Base-by-base conservation (phyloP, 2,113 vertebrate species). In the Jacana jacana region DNA sequence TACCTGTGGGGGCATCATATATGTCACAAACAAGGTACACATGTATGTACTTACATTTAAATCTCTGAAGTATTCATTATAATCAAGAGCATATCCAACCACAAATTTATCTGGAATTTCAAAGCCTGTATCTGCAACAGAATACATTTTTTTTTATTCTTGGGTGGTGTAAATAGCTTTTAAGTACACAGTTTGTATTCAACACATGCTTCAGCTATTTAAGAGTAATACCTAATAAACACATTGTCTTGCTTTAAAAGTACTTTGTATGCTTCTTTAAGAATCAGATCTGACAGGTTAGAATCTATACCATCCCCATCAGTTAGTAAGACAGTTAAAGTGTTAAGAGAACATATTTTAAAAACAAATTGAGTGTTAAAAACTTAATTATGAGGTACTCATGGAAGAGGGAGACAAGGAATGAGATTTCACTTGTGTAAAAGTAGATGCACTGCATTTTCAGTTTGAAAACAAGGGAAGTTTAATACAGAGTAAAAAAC, bases 61-160 rank as follows among this genome's bases (percentile, higher is more conserved):
- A 96, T 99, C 98, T 88, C 98, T 97, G 97, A 99, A 99, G 96
- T 99, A 98, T 66, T 99, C 98, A 14, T 99, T 99, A 87, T 98
- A 99, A 97, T 99, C 98, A 97, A 99, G 96, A 20, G 98, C 98
- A 42, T 99, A 99, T 57, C 98, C 98, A 23, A 98, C 98, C 8
- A 99, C 98, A 71, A 99, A 98, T 87, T 68, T 98, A 89, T 99
- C 98, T 60, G 98, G 98, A 94, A 99, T 98, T 97, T 99, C 98
- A 95, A 99, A 99, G 63, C 98, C 98, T 35, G 97, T 97, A 92
- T 99, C 98, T 99, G 91, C 64, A 93, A 91, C 10, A 93, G 83
- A 95, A 91, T 24, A 23, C 16, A 63, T 8, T 42, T 82, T 1
- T 70, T 91, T 83, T 91, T 71, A 37, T 63, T 46, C 15, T 33